A percentile compares a stretch with the other conserved stretches of the same genome.
Evolutionary conservation across 2,888 invertebrate species (phyloP).

Genomic region (Luffia ferchaultella): DNA sequence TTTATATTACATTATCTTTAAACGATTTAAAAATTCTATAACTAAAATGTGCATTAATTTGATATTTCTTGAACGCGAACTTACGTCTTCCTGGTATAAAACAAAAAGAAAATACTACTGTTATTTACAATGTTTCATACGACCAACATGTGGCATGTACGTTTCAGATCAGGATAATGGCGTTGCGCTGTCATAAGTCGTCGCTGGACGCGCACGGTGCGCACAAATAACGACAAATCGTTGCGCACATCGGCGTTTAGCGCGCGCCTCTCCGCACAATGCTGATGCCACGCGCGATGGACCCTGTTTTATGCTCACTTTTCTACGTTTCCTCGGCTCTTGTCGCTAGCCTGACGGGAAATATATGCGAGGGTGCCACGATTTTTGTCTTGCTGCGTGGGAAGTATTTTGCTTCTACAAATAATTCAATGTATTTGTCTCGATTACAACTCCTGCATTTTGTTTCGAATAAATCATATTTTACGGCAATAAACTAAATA

Average conservation of each 20-base stretch:
- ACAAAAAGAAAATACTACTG: neutral
- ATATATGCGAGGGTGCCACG: constrained; percentile 50
- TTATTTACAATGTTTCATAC: neutral
- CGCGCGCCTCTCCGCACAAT: constrained; percentile 22
- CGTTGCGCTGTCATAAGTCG: constrained; percentile 40
- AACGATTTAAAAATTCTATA: too few relatives aligned
- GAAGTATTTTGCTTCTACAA: too few relatives aligned
- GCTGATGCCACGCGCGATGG: constrained; percentile 37
- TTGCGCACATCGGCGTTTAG: constrained; percentile 12
- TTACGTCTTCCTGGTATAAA: too few relatives aligned
- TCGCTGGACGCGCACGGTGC: constrained; percentile 22
- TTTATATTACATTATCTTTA: too few relatives aligned
- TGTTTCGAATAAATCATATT: too few relatives aligned
- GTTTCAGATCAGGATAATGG: constrained; percentile 34
- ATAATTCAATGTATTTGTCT: too few relatives aligned
- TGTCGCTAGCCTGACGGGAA: constrained; percentile 43
- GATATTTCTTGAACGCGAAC: too few relatives aligned
- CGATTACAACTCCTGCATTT: too few relatives aligned
- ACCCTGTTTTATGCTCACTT: constrained; percentile 51
- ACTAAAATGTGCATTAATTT: too few relatives aligned
- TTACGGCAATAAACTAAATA: too few relatives aligned
- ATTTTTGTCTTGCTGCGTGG: constrained; percentile 43
- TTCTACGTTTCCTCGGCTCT: constrained; percentile 47
- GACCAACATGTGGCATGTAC: neutral
- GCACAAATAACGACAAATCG: constrained; percentile 58